Conservation (phyloP, 2,888 invertebrate species). For the Agonum fuliginosum region DNA sequence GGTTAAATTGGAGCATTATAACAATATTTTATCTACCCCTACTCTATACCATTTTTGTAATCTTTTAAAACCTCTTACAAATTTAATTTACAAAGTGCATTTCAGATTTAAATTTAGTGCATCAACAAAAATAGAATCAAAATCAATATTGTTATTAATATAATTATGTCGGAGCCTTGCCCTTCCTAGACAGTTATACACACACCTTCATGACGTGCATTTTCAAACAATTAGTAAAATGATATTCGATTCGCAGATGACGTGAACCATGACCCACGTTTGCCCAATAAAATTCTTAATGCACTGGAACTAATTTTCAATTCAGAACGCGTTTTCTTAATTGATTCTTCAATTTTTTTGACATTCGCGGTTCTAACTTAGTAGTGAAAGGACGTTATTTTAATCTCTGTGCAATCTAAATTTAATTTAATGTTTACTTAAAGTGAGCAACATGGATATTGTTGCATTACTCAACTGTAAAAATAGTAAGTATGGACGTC, state of each 20-base stretch:
- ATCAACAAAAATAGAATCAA: neutral
- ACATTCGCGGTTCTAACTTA: neutral
- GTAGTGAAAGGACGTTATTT: neutral
- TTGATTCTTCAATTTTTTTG: neutral
- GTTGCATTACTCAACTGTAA: neutral
- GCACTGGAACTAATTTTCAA: neutral
- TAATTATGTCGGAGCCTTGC: neutral
- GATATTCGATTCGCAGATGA: neutral
- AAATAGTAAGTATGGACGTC: conserved; percentile 21
- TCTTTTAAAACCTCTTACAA: neutral
- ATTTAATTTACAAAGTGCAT: neutral
- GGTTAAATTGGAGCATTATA: too few relatives aligned
- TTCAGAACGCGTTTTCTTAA: neutral
- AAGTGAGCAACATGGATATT: neutral
- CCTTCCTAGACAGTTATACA: neutral
- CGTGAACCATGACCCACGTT: conserved; percentile 8
- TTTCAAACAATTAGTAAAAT: neutral
- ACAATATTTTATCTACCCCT: too few relatives aligned
- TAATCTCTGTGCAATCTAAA: neutral
- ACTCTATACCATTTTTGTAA: too few relatives aligned
- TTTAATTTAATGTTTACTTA: neutral
- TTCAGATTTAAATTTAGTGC: neutral
- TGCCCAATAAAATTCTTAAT: conserved; percentile 2
- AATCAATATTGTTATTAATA: neutral
- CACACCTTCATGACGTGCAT: neutral